Evolutionary conservation across 1,140 invertebrate species (phyloP), one percentile per base, ranked within the genome.

Genomic region (Caenorhabditis inopinata): DNA sequence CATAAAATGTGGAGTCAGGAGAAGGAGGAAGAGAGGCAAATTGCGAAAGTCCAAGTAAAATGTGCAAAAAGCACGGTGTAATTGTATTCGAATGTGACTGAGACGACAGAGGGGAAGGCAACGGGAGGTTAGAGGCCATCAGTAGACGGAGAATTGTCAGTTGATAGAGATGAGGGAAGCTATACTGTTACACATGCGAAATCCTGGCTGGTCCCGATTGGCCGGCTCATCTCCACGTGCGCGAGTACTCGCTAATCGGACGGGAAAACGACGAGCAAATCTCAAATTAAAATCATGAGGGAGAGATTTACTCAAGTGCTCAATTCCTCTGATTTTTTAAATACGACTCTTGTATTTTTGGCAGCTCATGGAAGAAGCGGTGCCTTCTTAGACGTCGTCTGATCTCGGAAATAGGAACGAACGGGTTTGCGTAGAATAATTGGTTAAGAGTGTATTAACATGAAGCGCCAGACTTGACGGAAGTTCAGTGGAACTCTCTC

Each of bases 31-130:
- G 32, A 29, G 14, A 14, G 6, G 14, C 38, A 38, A 68, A 68
- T 68, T 68, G 58, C 58, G n/a, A 38, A 38, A 68, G 58, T 12
- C 25, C 21, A 68, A 35, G 58, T 68, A 68, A 68, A 68, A 68
- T 68, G 58, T 68, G 58, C 27, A 18, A 68, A 68, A 68, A 35
- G 58, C 58, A 68, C 58, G 58, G 58, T 68, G 58, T 68, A 68
- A 68, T 68, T 68, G 58, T 68, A 68, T 68, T 68, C 58, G 58
- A 68, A 68, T 68, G 23, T 25, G 58, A 68, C 11, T 3, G 35
- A 25, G 27, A 58, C 51, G 49, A 58, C 51, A 58, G 25, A 58
- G 27, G 32, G 27, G 27, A 7, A 25, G 38, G 58, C 35, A n/a
- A 12, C 27, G 58, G 38, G 58, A 68, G 58, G 58, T 68, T 68